Conservation (phyloP, 2,113 vertebrate species). For the Tylochromis polylepis region DNA sequence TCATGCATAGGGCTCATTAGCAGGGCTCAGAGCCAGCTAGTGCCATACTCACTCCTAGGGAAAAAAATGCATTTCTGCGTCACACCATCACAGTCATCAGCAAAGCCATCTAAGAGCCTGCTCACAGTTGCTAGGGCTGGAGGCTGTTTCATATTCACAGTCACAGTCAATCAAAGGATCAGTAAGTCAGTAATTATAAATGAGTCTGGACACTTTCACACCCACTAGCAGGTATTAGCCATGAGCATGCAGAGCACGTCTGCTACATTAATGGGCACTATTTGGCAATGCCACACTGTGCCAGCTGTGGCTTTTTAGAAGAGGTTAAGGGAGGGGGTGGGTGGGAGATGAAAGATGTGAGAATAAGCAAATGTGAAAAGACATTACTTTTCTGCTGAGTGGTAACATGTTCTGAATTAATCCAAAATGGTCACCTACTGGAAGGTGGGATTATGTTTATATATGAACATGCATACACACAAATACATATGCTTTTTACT, state of each 20-base stretch:
- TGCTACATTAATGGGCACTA: slow-evolving; percentile 29
- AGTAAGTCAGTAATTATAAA: slow-evolving; percentile 35
- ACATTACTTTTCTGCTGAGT: slow-evolving; percentile 13
- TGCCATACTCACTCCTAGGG: not conserved
- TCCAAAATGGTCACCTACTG: slow-evolving; percentile 7
- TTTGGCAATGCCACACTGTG: slow-evolving; percentile 35
- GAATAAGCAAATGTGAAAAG: slow-evolving; percentile 2
- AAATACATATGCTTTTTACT: not conserved
- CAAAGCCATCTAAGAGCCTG: not conserved
- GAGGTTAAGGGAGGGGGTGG: not conserved
- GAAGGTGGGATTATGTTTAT: not conserved
- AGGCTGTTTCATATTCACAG: slow-evolving; percentile 46
- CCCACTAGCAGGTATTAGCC: slow-evolving; percentile 31
- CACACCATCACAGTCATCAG: slow-evolving; percentile 15
- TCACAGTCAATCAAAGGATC: slow-evolving; percentile 37
- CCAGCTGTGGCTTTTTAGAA: slow-evolving; percentile 42
- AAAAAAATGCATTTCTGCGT: slow-evolving; percentile 14
- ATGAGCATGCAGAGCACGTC: slow-evolving; percentile 16
- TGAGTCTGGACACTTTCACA: slow-evolving; percentile 25
- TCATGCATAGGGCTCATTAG: slow-evolving; percentile 21
- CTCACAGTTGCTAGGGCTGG: not conserved
- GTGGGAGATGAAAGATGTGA: not conserved
- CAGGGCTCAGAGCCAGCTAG: not conserved
- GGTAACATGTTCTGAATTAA: slow-evolving; percentile 18
- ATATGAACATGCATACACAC: not conserved